A percentile compares a stretch with the other conserved stretches of the same genome.
Evolutionary conservation across 2,113 vertebrate species (phyloP).

Genomic region (Amia ocellicauda): DNA sequence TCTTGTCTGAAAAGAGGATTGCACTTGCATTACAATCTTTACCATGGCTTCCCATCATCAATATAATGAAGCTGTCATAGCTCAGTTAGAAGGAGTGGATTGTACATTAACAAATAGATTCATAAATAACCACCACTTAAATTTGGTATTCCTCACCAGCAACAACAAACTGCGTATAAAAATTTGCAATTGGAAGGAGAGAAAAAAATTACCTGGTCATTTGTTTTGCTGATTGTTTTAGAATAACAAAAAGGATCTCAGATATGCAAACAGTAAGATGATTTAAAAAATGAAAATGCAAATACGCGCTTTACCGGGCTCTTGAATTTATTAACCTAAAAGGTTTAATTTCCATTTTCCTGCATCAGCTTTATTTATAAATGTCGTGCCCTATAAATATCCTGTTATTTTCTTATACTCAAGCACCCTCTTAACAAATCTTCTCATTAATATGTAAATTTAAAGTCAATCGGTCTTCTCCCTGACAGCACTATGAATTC

Average conservation of each 20-base stretch:
- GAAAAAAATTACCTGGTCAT: constrained; percentile 9
- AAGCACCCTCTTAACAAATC: constrained; percentile 98
- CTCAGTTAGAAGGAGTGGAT: not conserved
- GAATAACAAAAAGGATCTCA: constrained; percentile 9
- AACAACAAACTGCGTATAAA: not conserved
- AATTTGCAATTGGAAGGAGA: not conserved
- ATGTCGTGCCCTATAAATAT: constrained; percentile 93
- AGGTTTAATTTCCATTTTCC: constrained; percentile 85
- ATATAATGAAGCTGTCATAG: not conserved
- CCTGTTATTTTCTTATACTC: constrained; percentile 94
- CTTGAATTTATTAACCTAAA: constrained; percentile 82
- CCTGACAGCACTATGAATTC: constrained; percentile 88
- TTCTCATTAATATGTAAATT: constrained; percentile 99
- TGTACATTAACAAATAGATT: no score
- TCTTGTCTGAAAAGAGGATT: no score
- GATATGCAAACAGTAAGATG: constrained; percentile 9
- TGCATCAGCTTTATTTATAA: constrained; percentile 85
- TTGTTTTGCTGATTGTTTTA: constrained; percentile 19
- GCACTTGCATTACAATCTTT: not conserved
- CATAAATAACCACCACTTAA: not conserved
- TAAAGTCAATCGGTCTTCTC: constrained; percentile 97
- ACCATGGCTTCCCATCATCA: not conserved
- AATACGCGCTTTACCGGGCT: constrained; percentile 70
- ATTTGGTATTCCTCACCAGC: constrained; percentile 17
- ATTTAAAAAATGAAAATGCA: constrained; percentile 65